Evolutionary conservation across 2,113 vertebrate species (phyloP), one percentile per base, ranked within the genome.

Genomic region (Phodopus roborovskii): DNA sequence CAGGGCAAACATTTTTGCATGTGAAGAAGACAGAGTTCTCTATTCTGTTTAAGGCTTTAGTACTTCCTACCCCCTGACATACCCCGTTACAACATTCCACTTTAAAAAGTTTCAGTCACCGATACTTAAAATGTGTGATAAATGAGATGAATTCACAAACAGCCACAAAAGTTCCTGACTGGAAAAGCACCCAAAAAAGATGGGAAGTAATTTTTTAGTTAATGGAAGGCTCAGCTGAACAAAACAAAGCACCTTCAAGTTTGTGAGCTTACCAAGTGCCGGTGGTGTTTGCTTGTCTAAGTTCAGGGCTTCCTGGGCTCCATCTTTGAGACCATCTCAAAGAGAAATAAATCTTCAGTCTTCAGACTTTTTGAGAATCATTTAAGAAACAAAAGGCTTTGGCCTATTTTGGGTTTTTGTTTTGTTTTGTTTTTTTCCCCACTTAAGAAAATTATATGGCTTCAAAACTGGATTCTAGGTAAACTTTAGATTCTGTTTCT

Each of bases 101-200:
- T 64, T 68, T 70, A 89, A 62, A 90, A 90, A 68, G 45, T 88
- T 53, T 17, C 6, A 74, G 68, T 56, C 64, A 73, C 11, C 56
- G 48, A 36, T 50, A 17, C 4, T 45, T 53, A 45, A 79, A 60
- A 33, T 66, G 16, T 42, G 11, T 83, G 58, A 53, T 36, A 91
- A 68, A 95, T 39, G 56, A 86, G 19, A 30, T 19, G 16, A 50
- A 74, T 68, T 91, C 48, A 88, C 45, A 70, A 13, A 7, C 50
- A 45, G 24, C 39, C 20, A 12, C 16, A 39, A 30, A 90, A 78
- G 4, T 85, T n/a, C 22, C 64, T 86, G 24, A 86, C 13, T 83
- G 24, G 22, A 82, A 91, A 95, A 94, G 85, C 48, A 71, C 73
- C 70, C 19, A 22, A 81, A 91, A 94, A 90, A 79, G 68, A 45